Evolutionary conservation across 2,888 invertebrate genomes (phyloP), one percentile per base, ranked within the genome.

Genomic region (Acleris laterana): DNA sequence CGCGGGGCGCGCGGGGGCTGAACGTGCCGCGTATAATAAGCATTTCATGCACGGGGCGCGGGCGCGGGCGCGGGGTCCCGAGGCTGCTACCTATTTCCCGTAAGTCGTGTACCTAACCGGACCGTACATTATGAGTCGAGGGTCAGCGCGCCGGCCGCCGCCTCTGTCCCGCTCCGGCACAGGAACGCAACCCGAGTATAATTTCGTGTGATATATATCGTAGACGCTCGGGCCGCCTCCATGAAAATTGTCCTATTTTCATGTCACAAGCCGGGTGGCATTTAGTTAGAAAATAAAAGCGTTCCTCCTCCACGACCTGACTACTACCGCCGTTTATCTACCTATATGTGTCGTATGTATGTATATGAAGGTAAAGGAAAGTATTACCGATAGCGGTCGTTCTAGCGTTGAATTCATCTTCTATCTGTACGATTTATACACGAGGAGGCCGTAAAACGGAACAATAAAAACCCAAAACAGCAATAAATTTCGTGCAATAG

Each of bases 391-490:
- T 83, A 88, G 88, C 87, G 90, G 88, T 88, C 85, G 87, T 81
- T 85, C 77, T 81, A 85, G 83, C 81, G 81, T 81, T 84, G 85
- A 90, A 92, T 92, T 90, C 89, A 90, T 91, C 90, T 91, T 91
- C 87, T 93, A 92, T 91, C 93, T 91, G 84, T 87, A 86, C 88
- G 88, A 92, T 93, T 93, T 93, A 93, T 92, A 88, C 81, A 88
- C 88, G 90, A 84, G 84, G 83, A 90, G 89, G 93, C 90, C 90
- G 90, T 93, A 93, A 93, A 93, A 92, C 92, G 90, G 90, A 93
- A 93, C 93, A 93, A 93, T 93, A 93, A 93, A 93, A 93, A 93
- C 93, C 93, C 93, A 93, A 93, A 93, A 93, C 93, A 93, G 92
- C 90, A 89, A 93, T 93, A 93, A 93, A 93, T 93, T 93, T 91